Conservation (phyloP, 2,888 invertebrate genomes). For the Acronicta leporina region DNA sequence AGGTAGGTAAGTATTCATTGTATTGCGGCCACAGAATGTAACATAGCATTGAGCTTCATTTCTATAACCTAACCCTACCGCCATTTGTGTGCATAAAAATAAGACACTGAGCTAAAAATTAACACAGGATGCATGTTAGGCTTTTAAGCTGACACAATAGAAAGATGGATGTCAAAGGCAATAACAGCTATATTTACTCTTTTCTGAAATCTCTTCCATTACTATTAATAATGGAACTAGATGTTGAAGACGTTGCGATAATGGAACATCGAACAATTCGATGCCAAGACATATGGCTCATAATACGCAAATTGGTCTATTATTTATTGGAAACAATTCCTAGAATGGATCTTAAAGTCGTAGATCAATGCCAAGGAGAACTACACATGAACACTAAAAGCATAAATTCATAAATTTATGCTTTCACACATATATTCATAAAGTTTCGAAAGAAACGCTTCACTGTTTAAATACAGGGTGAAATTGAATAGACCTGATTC, state of each 20-base stretch:
- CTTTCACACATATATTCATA: conserved; percentile 25
- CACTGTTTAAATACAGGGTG: too few species aligned
- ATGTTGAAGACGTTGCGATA: neutral
- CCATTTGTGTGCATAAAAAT: conserved; percentile 55
- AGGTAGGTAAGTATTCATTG: conserved; percentile 30
- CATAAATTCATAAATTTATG: too few species aligned
- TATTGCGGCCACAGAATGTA: conserved; percentile 46
- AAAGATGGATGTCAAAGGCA: conserved; percentile 64
- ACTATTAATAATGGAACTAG: neutral
- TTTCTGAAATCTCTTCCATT: conserved; percentile 14
- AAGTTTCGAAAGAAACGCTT: conserved; percentile 9
- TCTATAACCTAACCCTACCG: conserved; percentile 42
- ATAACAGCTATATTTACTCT: conserved; percentile 65
- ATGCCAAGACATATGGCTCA: conserved; percentile 21
- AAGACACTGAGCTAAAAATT: conserved; percentile 38
- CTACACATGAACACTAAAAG: conserved; percentile 45
- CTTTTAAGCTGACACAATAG: conserved; percentile 67
- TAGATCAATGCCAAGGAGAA: conserved; percentile 50
- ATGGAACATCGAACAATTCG: conserved; percentile 4
- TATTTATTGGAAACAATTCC: conserved; percentile 36
- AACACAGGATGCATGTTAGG: conserved; percentile 57
- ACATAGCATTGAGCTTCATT: conserved; percentile 45
- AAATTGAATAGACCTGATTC: too few species aligned
- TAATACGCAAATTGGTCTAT: conserved; percentile 23
- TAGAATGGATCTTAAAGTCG: conserved; percentile 29